Evolutionary conservation across 2,113 vertebrate species (phyloP), one percentile per base, ranked within the genome.

Genomic region (Patagioenas fasciata): DNA sequence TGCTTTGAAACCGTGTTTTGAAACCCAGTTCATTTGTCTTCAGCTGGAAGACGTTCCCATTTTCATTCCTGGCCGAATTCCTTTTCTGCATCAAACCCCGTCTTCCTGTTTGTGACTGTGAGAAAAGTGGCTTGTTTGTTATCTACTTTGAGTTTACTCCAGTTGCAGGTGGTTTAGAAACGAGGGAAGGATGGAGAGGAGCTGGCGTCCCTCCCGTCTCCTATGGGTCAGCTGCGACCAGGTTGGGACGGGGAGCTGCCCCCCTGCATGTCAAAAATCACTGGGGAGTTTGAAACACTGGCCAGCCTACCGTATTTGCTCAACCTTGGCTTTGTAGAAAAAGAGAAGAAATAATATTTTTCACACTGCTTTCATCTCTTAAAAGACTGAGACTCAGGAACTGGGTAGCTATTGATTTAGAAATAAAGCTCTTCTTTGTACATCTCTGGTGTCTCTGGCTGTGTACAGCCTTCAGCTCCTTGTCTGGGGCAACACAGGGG

Each of bases 81-180:
- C 65, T 92, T 93, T 86, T 88, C 90, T 74, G 83, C 69, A 69
- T 93, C 85, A 72, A 80, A 67, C 69, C 50, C 34, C 48, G 60
- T 91, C 74, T 96, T 94, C 88, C 95, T 96, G 91, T 91, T 88
- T 88, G 51, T n/a, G 72, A 70, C 15, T 85, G 85, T 84, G 95
- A 95, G 93, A 92, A 77, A 78, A 88, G 34, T 56, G 51, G 48
- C 36, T 94, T 84, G 66, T 38, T 85, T 96, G 44, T 88, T 71
- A 65, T 90, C 88, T 73, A 3, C 71, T 88, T 56, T 2, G 65
- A 91, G 61, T 60, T 92, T 42, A 58, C 34, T 61, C 75, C 85
- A 66, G 86, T 81, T 93, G 88, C 88, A 93, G 92, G 88, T 90
- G 95, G 88, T 66, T 95, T 83, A 53, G n/a, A 89, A 93, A 48